Evolutionary conservation across 2,797 vertebrate genomes (phyloP), one percentile per base, ranked within the genome.

Genomic region (Sphenopsis melanotis): DNA sequence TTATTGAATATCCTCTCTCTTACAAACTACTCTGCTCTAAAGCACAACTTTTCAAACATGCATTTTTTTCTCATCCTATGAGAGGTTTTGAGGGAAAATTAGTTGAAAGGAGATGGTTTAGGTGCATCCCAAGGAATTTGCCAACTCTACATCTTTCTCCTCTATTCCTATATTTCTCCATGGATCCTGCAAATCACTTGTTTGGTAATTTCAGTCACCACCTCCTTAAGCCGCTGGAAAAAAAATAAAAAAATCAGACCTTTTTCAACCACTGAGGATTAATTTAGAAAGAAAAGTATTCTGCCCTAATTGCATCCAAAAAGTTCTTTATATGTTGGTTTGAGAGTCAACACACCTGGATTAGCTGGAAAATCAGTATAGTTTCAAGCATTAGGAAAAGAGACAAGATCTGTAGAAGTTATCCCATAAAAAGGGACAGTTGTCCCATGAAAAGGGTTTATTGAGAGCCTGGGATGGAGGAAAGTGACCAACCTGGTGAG

Each of bases 271-370:
- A 21, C 2, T 2, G 13, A 69, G 23, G 29, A 34, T 41, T 26
- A 37, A 42, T 30, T 16, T 39, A 34, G 17, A 64, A 59, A 50
- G 24, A 15, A 27, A 14, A 26, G 0, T 1, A 1, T 37, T 32
- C 11, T 34, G 11, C 4, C 12, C 46, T 23, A 70, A 49, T 5
- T 1, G 0, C 3, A 44, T 3, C 26, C 1, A 0, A 30, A 9
- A 65, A 37, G 10, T 21, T 42, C 21, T 57, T 42, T 9, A 2
- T 0, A 1, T 4, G 1, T 19, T 75, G 32, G 10, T 74, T 55
- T 74, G 52, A 83, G 26, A 21, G 15, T 44, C 64, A n/a, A 4
- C 1, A 29, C 22, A 8, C 22, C 71, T 19, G 32, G 36, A 42
- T 10, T 5, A 30, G 12, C 17, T 41, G 21, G 8, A 50, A 69